Evolutionary conservation across 2,113 vertebrate genomes (phyloP).

Genomic region (Phaethornis superciliosus): DNA sequence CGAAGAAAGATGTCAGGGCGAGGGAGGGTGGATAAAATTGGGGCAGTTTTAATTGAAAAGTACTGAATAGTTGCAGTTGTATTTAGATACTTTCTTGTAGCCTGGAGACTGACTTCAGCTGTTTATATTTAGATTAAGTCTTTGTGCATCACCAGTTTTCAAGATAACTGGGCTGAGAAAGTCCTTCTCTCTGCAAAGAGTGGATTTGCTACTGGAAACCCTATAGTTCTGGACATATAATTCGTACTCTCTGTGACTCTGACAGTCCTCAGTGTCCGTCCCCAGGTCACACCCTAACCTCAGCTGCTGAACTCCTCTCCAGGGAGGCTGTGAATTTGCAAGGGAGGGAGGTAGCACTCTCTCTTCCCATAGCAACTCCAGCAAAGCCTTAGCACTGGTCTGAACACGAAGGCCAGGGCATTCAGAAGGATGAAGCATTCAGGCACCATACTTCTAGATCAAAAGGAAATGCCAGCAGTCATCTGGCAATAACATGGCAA

Average conservation of each 20-base stretch:
- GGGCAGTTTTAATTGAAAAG: background rate
- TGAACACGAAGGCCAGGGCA: background rate
- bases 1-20: background rate
- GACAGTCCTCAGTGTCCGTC: background rate
- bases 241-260: background rate
- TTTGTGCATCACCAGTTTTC: background rate
- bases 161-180: background rate
- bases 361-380: constrained; percentile 3
- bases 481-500: background rate
- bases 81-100: background rate
- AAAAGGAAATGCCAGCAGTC: background rate
- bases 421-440: background rate
- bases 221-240: background rate
- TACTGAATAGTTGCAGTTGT: background rate
- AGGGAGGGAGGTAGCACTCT: background rate
- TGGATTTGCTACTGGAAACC: background rate
- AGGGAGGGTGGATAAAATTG: background rate
- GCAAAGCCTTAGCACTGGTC: background rate
- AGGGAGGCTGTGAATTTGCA: background rate
- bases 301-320: background rate
- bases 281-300: background rate
- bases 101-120: background rate
- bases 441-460: background rate
- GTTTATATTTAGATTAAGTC: background rate
- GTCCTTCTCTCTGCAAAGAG: background rate